A percentile compares a stretch with the other conserved stretches of the same genome.
Evolutionary conservation across 2,797 vertebrate species (phyloP).

Genomic region (Vireo griseus): DNA sequence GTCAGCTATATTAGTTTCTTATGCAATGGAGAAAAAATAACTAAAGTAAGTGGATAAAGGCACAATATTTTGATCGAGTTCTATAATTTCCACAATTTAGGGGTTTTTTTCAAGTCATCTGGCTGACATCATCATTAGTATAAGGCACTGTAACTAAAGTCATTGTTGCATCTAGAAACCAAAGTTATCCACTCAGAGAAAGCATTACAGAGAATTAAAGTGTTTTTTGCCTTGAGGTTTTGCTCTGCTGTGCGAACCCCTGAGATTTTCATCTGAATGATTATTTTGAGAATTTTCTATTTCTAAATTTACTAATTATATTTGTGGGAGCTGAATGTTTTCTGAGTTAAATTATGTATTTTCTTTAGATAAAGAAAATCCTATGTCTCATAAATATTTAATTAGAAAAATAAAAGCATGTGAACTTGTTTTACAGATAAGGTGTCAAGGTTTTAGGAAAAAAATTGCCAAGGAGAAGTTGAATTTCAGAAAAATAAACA

Average conservation of each 20-base stretch:
- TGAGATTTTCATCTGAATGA: conserved; percentile 51
- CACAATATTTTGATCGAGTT: neutral
- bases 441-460: conserved; percentile 7
- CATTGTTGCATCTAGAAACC: neutral
- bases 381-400: conserved; percentile 69
- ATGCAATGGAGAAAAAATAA: neutral
- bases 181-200: conserved; percentile 22
- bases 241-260: conserved; percentile 12
- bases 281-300: conserved; percentile 42
- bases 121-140: conserved; percentile 36
- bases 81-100: neutral
- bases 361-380: conserved; percentile 63
- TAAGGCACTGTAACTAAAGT: conserved; percentile 45
- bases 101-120: accelerated
- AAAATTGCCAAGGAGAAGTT: neutral
- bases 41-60: neutral
- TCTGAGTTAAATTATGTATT: conserved; percentile 58
- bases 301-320: conserved; percentile 62
- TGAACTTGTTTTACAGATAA: conserved; percentile 30
- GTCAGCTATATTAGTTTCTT: neutral
- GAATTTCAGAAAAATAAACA: conserved; percentile 21
- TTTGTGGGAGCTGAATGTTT: conserved; percentile 45
- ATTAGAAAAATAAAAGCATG: conserved; percentile 55
- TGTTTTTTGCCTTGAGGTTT: conserved; percentile 20
- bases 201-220: conserved; percentile 6